These are phyloP conservation scores for Rhogogaster chlorosoma DNA, from an alignment of 2,888 invertebrate species.

Conservation along the genomic window DNA sequence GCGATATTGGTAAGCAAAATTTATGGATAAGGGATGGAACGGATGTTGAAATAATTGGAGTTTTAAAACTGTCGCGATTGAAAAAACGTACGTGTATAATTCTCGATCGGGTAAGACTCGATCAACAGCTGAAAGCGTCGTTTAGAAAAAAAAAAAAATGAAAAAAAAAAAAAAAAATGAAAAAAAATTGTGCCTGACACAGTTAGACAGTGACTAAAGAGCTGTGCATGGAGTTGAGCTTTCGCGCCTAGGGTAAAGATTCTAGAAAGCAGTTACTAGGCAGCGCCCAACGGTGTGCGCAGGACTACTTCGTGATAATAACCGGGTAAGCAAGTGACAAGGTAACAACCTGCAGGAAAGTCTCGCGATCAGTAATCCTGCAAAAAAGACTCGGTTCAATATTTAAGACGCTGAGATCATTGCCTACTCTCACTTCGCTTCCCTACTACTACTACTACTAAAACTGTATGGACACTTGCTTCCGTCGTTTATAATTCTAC, in stretches of 20 bases:
- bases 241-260: conserved; percentile 50
- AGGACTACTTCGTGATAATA: conserved; percentile 44
- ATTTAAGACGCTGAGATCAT: conserved; percentile 45
- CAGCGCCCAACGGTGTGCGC: conserved; percentile 26
- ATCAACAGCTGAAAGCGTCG: not conserved
- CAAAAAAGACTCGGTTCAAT: conserved; percentile 15
- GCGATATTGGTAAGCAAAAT: not conserved
- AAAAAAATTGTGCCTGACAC: conserved; percentile 3
- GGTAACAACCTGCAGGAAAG: conserved; percentile 49
- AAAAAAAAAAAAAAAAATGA: not conserved
- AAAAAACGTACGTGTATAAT: not conserved
- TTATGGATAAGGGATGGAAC: not conserved
- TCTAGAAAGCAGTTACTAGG: conserved; percentile 39
- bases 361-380: conserved; percentile 23
- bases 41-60: not conserved
- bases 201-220: conserved; percentile 30
- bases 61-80: not conserved
- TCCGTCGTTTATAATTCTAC: too few relatives aligned
- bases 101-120: not conserved
- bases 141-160: not conserved
- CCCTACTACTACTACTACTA: not conserved
- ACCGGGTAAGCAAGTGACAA: conserved; percentile 48
- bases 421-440: conserved; percentile 37
- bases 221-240: conserved; percentile 13
- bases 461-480: not conserved